Evolutionary conservation across 2,888 invertebrate genomes (phyloP), one percentile per base, ranked within the genome.

Genomic region (Pyrocoelia pectoralis): DNA sequence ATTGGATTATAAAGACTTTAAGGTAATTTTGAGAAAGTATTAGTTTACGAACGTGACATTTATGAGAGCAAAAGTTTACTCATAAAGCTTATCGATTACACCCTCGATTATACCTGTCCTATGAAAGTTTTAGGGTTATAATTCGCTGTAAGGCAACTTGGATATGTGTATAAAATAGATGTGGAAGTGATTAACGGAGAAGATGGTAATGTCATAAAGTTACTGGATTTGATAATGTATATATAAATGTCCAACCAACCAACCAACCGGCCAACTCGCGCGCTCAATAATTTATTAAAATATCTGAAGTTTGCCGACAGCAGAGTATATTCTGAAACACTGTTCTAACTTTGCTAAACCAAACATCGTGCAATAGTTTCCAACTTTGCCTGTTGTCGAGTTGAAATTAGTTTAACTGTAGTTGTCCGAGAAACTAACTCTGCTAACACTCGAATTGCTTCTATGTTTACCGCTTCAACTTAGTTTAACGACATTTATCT

Each of bases 291-390:
- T 73, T 74, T 73, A 73, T 73, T 72, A 74, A 74, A 74, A 74
- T 73, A 72, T 71, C 68, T 58, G 66, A 73, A 72, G 70, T 71
- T 72, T 65, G 68, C 68, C 69, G 67, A 65, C 67, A 67, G 68
- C 65, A 63, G 60, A 63, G 63, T 64, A 72, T 75, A 75, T 76
- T 75, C 74, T 70, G 70, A 74, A 76, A 75, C 74, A 76, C 75
- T 75, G 74, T 76, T 75, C 69, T 69, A 71, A 78, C 76, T 74
- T 76, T 76, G 65, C 65, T 68, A 77, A 77, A 78, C 76, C 77
- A 78, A 79, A 79, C 78, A 79, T 78, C 75, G 76, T 72, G 76
- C 77, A 79, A 78, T 77, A 79, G 79, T 79, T 78, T 70, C 70
- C 70, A 76, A 78, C 76, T 77, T 77, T 69, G 73, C 70, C 72